Conservation (phyloP, 2,113 vertebrate species). For the Oncorhynchus kisutch region DNA sequence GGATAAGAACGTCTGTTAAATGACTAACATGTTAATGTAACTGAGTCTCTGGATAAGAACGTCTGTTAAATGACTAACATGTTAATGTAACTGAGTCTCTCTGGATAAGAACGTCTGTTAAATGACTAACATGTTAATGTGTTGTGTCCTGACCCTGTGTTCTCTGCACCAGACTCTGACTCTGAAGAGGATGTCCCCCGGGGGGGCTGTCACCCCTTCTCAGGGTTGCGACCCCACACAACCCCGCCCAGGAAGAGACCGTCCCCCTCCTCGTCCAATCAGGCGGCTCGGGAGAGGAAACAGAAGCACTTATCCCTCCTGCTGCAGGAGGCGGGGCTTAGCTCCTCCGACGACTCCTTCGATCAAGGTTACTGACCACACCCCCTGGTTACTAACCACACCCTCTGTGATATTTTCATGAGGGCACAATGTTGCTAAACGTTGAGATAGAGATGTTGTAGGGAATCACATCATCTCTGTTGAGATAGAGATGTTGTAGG, state of each 20-base stretch:
- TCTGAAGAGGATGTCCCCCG: conserved; percentile 87
- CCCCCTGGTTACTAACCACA: not conserved
- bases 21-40: too few relatives aligned
- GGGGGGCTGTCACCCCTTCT: conserved; percentile 83
- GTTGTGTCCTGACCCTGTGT: not conserved
- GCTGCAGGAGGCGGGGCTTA: conserved; percentile 86
- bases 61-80: too few relatives aligned
- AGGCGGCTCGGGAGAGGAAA: conserved; percentile 83
- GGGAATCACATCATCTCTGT: too few relatives aligned
- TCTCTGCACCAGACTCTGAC: conserved; percentile 89
- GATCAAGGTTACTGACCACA: conserved; percentile 96
- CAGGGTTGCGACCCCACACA: conserved; percentile 69
- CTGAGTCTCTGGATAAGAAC: too few relatives aligned
- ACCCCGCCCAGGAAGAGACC: conserved; percentile 72
- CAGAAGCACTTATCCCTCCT: conserved; percentile 90
- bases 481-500: too few relatives aligned
- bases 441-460: too few relatives aligned
- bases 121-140: not conserved
- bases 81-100: too few relatives aligned
- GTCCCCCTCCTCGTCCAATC: conserved; percentile 65
- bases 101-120: too few relatives aligned
- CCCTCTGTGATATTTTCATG: not conserved
- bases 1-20: too few relatives aligned
- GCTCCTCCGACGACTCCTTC: conserved; percentile 95
- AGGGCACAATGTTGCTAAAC: too few relatives aligned